phyloP scores from a whole-genome alignment of 2,888 invertebrate species.

The Mythimna ferrago region DNA sequence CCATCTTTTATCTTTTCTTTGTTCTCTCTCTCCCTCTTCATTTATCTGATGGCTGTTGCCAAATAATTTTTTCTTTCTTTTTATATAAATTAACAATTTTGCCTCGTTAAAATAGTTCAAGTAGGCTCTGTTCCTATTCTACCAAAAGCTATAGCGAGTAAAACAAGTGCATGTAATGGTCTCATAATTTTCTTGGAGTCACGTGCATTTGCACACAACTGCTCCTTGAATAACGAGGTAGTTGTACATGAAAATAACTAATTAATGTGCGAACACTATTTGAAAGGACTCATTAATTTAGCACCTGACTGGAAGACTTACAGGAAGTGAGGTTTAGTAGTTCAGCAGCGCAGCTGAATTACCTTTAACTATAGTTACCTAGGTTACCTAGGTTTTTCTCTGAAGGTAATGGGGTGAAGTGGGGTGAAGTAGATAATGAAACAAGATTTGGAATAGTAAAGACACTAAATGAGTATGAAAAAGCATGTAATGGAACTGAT shows the following conservation, averaged over 20 bases:
- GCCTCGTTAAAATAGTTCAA: too few relatives aligned
- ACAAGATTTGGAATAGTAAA: not conserved
- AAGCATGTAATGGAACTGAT: not conserved
- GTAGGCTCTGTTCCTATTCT: not conserved
- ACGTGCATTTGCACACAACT: constrained; percentile 84
- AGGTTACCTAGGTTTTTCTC: not conserved
- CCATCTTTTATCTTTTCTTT: too few relatives aligned
- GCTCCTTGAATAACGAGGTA: constrained; percentile 81
- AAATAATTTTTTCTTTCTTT: too few relatives aligned
- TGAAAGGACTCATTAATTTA: constrained; percentile 53
- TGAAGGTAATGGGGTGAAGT: not conserved
- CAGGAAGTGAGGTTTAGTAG: not conserved
- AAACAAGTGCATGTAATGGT: constrained; percentile 57
- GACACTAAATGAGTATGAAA: not conserved
- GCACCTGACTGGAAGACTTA: constrained; percentile 44
- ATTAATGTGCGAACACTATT: constrained; percentile 62
- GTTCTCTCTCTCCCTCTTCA: too few relatives aligned
- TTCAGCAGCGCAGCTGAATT: not conserved
- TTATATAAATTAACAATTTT: too few relatives aligned
- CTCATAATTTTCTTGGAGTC: constrained; percentile 74
- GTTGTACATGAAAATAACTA: constrained; percentile 77
- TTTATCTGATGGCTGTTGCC: too few relatives aligned
- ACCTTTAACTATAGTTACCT: too few relatives aligned
- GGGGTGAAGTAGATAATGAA: too few relatives aligned
- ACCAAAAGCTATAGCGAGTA: constrained; percentile 16